These are phyloP conservation scores for Blennius ocellaris DNA, from an alignment of 2,113 vertebrate genomes.

Conservation along the genomic window DNA sequence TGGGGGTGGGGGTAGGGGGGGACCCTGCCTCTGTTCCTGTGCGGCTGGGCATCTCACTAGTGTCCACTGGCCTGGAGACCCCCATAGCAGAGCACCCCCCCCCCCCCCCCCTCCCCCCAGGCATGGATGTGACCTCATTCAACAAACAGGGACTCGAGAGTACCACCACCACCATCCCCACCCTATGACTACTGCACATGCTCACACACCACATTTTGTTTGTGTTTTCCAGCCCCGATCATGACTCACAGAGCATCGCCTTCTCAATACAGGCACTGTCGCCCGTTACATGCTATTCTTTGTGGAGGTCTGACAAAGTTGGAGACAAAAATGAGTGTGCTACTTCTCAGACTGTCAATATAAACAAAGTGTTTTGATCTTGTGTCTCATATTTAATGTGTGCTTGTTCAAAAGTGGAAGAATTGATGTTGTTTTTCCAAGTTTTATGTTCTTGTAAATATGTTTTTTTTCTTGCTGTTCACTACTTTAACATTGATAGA, in stretches of 20 bases:
- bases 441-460: neutral
- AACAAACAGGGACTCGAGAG: slow-evolving; percentile 54
- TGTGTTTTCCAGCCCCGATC: slow-evolving; percentile 37
- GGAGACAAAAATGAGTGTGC: neutral
- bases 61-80: slow-evolving; percentile 66
- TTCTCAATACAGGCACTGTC: slow-evolving; percentile 35
- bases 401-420: neutral
- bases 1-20: slow-evolving; percentile 48
- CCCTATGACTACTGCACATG: slow-evolving; percentile 40
- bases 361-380: too few species aligned
- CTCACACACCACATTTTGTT: slow-evolving; percentile 42
- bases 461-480: neutral
- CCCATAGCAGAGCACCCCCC: slow-evolving; percentile 57
- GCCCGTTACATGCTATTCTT: slow-evolving; percentile 14
- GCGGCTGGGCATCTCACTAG: slow-evolving; percentile 58
- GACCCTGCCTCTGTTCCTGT: slow-evolving; percentile 55
- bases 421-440: neutral
- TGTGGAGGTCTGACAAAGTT: slow-evolving; percentile 24
- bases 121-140: slow-evolving; percentile 81
- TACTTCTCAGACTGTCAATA: neutral
- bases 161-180: neutral
- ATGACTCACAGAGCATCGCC: slow-evolving; percentile 39
- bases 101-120: slow-evolving; percentile 62
- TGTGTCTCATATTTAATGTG: neutral
- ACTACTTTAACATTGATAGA: neutral